Evolutionary conservation across 1,140 invertebrate species (phyloP).

Genomic region (Drosophila sproati): DNA sequence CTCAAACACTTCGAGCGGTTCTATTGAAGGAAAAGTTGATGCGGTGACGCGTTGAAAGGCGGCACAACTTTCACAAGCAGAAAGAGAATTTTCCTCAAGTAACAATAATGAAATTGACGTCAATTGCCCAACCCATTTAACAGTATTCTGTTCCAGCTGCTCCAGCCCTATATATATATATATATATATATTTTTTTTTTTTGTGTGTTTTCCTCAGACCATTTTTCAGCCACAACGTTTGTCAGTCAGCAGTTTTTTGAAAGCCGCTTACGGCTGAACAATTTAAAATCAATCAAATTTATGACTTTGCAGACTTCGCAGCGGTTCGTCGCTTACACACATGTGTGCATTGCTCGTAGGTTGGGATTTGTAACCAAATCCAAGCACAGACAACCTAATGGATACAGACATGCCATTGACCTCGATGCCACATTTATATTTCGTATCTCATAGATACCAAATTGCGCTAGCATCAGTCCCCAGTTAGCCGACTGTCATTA

Average conservation of each 20-base stretch:
- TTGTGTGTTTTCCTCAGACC: constrained; percentile 6
- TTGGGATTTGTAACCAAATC: constrained; percentile 50
- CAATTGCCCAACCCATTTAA: constrained; percentile 41
- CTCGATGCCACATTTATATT: constrained; percentile 41
- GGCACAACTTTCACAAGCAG: constrained; percentile 46
- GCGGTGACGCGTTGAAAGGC: constrained; percentile 16
- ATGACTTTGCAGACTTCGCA: constrained; percentile 53
- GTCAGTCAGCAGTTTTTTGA: constrained; percentile 46
- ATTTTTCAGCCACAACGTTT: constrained; percentile 26
- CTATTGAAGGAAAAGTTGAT: constrained; percentile 37
- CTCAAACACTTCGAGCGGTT: constrained; percentile 17
- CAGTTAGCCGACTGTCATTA: constrained; percentile 26
- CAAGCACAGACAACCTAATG: constrained; percentile 36
- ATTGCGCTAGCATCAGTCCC: neutral
- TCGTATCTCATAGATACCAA: constrained; percentile 37
- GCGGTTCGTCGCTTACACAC: constrained; percentile 12
- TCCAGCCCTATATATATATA: neutral
- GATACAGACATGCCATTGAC: constrained; percentile 50
- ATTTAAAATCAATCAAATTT: constrained; percentile 61
- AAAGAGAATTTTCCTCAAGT: constrained; percentile 46
- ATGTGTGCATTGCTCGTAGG: constrained; percentile 4
- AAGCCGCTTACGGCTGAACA: constrained; percentile 51
- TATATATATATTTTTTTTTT: constrained; percentile 1
- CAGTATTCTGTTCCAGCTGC: constrained; percentile 24
- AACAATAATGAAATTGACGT: constrained; percentile 44